Evolutionary conservation across 2,888 invertebrate species (phyloP).

Genomic region (Orthosia gracilis): DNA sequence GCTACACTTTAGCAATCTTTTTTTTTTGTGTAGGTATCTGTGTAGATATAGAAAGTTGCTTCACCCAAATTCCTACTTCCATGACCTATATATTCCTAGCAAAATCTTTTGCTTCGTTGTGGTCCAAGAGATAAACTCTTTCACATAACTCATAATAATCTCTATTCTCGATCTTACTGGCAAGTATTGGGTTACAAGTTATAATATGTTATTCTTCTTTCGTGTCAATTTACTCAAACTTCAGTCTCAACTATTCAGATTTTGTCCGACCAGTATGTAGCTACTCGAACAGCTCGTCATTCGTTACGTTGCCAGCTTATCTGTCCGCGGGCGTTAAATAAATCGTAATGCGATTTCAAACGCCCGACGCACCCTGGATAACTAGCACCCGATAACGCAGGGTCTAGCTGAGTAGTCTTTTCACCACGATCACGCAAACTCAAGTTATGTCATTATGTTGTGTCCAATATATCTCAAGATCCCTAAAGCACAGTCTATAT

Average conservation of each 20-base stretch:
- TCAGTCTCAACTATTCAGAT: too few species aligned
- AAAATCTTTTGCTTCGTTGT: not conserved
- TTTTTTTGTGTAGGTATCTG: not conserved
- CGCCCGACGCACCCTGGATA: too few species aligned
- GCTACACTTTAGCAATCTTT: not conserved
- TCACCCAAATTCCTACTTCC: not conserved
- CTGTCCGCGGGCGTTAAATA: too few species aligned
- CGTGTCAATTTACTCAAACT: too few species aligned
- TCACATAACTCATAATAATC: slow-evolving; percentile 29
- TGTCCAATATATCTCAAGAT: slow-evolving; percentile 1
- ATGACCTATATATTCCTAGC: not conserved
- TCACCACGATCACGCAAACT: too few species aligned
- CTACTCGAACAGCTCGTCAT: too few species aligned
- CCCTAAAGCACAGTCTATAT: slow-evolving; percentile 15
- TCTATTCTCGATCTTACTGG: slow-evolving; percentile 28
- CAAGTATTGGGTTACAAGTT: slow-evolving; percentile 14
- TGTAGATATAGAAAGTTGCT: not conserved
- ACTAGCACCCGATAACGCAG: too few species aligned
- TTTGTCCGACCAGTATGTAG: too few species aligned
- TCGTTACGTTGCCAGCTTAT: too few species aligned
- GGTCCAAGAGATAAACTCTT: not conserved
- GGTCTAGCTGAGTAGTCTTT: too few species aligned
- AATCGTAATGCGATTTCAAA: too few species aligned
- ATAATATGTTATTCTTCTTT: slow-evolving; percentile 14
- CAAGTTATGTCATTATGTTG: slow-evolving; percentile 27